A percentile compares a stretch with the other conserved stretches of the same genome.
phyloP scores from a whole-genome alignment of 2,113 vertebrate genomes.

The Erythrocercus mccallii region DNA sequence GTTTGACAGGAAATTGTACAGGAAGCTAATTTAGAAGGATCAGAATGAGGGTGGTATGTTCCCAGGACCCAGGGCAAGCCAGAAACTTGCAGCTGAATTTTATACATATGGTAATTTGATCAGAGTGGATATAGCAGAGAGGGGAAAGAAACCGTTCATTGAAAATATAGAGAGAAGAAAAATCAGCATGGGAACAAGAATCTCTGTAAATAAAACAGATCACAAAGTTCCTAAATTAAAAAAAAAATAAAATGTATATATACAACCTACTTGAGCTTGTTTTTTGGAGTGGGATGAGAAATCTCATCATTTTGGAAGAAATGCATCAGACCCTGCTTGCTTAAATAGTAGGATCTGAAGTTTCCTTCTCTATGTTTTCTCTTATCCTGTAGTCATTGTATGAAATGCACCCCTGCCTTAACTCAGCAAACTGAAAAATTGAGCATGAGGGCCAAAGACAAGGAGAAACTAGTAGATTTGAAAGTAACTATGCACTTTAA shows the following conservation, averaged over 20 bases:
- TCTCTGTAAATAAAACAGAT: background rate
- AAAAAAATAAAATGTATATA: too few species aligned
- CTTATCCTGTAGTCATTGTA: background rate
- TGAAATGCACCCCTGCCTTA: background rate
- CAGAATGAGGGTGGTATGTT: constrained; percentile 71
- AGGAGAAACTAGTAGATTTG: background rate
- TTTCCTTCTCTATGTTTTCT: background rate
- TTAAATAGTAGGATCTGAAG: background rate
- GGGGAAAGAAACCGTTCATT: background rate
- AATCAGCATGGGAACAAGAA: background rate
- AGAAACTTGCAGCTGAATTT: constrained; percentile 63
- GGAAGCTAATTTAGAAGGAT: constrained; percentile 71
- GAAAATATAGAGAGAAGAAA: constrained; percentile 1
- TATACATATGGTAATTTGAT: constrained; percentile 55
- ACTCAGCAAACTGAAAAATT: background rate
- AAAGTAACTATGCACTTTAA: background rate
- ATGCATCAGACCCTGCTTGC: background rate
- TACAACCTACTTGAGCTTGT: background rate
- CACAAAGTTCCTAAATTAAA: background rate
- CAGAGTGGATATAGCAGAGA: background rate
- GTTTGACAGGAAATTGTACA: constrained; percentile 72
- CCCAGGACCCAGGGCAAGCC: constrained; percentile 71
- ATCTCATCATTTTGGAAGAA: background rate
- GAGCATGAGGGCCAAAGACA: background rate
- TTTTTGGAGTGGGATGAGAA: background rate